A percentile compares a stretch with the other conserved stretches of the same genome.
phyloP scores from a whole-genome alignment of 2,888 invertebrate species.

The Priocnemis perturbator region DNA sequence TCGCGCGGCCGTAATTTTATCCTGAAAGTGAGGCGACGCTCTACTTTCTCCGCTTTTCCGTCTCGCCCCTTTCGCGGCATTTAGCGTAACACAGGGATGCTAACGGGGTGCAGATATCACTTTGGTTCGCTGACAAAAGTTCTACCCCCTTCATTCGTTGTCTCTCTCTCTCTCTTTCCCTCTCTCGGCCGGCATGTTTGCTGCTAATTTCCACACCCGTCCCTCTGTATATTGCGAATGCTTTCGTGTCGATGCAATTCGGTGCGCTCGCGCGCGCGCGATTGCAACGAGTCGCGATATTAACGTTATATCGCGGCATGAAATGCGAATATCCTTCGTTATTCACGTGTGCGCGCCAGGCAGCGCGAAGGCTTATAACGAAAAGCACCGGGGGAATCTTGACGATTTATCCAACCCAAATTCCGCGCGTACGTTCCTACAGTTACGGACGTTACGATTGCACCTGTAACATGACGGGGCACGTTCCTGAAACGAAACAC shows the following conservation, averaged over 20 bases:
- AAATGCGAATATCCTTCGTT: too few relatives aligned
- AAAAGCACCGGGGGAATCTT: too few relatives aligned
- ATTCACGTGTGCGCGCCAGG: too few relatives aligned
- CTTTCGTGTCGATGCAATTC: too few relatives aligned
- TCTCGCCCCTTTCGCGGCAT: not conserved
- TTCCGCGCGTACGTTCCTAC: too few relatives aligned
- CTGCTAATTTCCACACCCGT: not conserved
- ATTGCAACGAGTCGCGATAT: too few relatives aligned
- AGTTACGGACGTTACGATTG: not conserved
- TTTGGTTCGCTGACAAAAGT: not conserved
- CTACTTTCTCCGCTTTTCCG: constrained; percentile 10
- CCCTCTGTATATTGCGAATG: too few relatives aligned
- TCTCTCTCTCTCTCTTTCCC: not conserved
- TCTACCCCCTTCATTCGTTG: not conserved
- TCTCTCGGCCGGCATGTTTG: not conserved
- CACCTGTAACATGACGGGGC: not conserved
- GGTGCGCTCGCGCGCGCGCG: too few relatives aligned
- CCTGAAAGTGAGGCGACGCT: not conserved
- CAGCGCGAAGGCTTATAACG: too few relatives aligned
- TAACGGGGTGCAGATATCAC: not conserved
- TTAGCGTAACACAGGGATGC: not conserved
- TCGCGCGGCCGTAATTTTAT: constrained; percentile 6
- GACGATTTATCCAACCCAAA: too few relatives aligned
- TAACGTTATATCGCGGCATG: too few relatives aligned
- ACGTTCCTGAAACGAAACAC: not conserved